phyloP scores from a whole-genome alignment of 2,888 invertebrate genomes.

The Chrysolina oricalcia region DNA sequence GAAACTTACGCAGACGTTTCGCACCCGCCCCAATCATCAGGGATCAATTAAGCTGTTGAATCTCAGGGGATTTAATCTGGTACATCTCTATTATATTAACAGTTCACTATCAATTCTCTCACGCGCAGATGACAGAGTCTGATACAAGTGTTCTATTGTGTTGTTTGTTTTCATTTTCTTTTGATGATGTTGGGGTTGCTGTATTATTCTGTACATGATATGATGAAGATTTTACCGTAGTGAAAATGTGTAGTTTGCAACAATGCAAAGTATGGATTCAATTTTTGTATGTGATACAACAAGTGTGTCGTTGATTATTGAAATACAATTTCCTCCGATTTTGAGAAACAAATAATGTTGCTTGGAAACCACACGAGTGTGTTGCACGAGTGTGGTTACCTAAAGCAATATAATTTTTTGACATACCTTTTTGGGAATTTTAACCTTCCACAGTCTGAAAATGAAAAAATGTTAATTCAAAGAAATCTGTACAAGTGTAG shows the following conservation, averaged over 20 bases:
- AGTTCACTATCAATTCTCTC: constrained; percentile 45
- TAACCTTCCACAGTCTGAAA: no score
- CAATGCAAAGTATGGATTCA: no score
- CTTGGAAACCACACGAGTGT: no score
- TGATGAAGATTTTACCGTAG: neutral
- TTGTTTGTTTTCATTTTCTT: constrained; percentile 43
- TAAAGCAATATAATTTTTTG: no score
- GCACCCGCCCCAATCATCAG: constrained; percentile 68
- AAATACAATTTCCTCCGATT: no score
- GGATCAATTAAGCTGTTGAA: constrained; percentile 68
- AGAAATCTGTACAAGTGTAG: no score
- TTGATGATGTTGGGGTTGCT: constrained; percentile 38
- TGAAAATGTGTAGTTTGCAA: neutral
- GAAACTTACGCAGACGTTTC: constrained; percentile 63
- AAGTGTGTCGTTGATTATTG: no score
- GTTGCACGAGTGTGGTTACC: no score
- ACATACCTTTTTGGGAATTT: no score
- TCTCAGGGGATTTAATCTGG: constrained; percentile 49
- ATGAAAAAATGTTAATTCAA: no score
- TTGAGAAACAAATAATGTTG: no score
- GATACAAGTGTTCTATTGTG: constrained; percentile 40
- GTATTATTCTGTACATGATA: constrained; percentile 9
- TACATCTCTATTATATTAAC: constrained; percentile 52
- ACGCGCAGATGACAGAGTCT: constrained; percentile 31
- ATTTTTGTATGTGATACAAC: no score